Evolutionary conservation across 1,140 invertebrate genomes (phyloP), one percentile per base, ranked within the genome.

Genomic region (Potamilus streckersoni): DNA sequence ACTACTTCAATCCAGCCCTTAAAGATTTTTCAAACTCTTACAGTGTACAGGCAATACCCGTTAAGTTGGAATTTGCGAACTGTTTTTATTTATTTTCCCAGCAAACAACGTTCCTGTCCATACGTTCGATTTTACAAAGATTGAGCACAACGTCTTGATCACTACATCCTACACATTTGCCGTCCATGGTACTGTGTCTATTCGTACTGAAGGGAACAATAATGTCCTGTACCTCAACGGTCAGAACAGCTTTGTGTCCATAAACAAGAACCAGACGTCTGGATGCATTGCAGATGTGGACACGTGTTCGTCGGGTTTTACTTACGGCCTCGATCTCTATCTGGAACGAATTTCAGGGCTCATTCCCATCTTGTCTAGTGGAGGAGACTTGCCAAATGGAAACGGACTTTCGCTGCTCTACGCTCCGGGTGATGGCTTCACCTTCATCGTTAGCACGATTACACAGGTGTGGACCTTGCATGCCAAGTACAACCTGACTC

Each of bases 381-480:
- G 74, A 16, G 74, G 74, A n/a, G 57, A 76, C 23, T 64, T 76
- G 3, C 74, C 74, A 6, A 63, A 57, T 17, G 62, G 71, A 20
- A 71, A 68, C 56, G 74, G 74, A 31, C 58, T 76, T n/a, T 23
- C 74, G 12, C 38, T 76, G 17, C 71, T 71, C 57, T 76, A 76
- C 62, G 15, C 56, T 20, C 59, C 66, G 3, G 58, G 71, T n/a
- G 55, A 65, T 49, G 38, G 38, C 38, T 63, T 76, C 2, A 13
- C 58, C 49, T 76, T 71, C 55, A 71, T 76, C 38, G 74, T 76
- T 20, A 71, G 62, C 55, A 71, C 74, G 15, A 65, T 20, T 0
- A 76, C 74, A 61, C 60, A 64, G 31, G n/a, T 12, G 27, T 76
- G 74, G 74, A 66, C 64, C n/a, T 56, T 76, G 12, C 57, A 61